Conservation (phyloP, 1,140 invertebrate species). For the Scaptomyza pallida region DNA sequence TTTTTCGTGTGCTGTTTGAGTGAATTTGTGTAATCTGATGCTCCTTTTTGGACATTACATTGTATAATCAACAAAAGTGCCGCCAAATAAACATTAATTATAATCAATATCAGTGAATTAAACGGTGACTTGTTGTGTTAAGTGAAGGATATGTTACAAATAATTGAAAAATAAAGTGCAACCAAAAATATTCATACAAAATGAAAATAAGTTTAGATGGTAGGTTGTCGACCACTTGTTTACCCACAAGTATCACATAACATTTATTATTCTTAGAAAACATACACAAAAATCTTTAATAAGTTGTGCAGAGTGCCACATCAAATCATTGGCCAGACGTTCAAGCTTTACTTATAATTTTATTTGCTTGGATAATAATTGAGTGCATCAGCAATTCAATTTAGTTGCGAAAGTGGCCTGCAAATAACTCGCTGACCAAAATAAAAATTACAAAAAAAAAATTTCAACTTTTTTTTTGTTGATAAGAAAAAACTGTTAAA, state of each 20-base stretch:
- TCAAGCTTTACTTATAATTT: constrained; percentile 23
- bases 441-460: no score
- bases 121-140: background rate
- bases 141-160: constrained; percentile 11
- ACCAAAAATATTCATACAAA: constrained; percentile 9
- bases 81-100: constrained; percentile 24
- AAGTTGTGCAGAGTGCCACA: background rate
- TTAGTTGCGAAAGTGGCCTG: constrained; percentile 62
- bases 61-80: constrained; percentile 43
- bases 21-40: constrained; percentile 63
- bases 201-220: constrained; percentile 44
- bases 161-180: constrained; percentile 1
- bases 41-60: constrained; percentile 44
- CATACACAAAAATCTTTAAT: background rate
- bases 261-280: constrained; percentile 2
- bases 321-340: background rate
- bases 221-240: constrained; percentile 13
- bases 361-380: constrained; percentile 32
- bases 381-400: constrained; percentile 49
- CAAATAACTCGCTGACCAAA: constrained; percentile 53
- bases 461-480: constrained; percentile 6
- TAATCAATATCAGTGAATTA: background rate
- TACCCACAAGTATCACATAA: constrained; percentile 2
- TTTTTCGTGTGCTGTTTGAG: constrained; percentile 41
- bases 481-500: constrained; percentile 25